Evolutionary conservation across 2,888 invertebrate genomes (phyloP).

Genomic region (Drosophila fungiperda): DNA sequence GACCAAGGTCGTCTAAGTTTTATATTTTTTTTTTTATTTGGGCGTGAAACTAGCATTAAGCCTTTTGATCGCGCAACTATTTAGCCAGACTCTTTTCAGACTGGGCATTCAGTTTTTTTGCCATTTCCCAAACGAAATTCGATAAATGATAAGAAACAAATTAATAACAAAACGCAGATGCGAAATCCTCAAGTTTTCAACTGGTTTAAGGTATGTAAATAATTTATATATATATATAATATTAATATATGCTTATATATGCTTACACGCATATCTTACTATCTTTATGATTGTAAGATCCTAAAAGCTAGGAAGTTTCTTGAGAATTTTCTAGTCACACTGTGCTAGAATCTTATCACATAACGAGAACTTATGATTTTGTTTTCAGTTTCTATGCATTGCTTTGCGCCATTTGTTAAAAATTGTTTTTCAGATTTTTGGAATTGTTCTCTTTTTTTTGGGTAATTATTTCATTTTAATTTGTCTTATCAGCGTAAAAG

Average conservation of each 20-base stretch:
- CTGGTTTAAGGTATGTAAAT: neutral
- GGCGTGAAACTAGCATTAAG: neutral
- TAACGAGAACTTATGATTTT: slow-evolving; percentile 7
- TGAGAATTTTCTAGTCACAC: slow-evolving; percentile 46
- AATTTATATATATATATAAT: no score
- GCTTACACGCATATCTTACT: slow-evolving; percentile 27
- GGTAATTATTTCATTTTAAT: neutral
- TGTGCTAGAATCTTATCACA: slow-evolving; percentile 50
- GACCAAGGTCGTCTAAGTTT: slow-evolving; percentile 9
- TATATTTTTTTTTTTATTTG: neutral
- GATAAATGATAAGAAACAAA: neutral
- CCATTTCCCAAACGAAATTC: neutral
- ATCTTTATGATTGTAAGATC: slow-evolving; percentile 57
- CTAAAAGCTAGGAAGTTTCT: slow-evolving; percentile 44
- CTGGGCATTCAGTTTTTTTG: neutral
- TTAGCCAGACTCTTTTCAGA: neutral
- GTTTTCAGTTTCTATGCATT: slow-evolving; percentile 28
- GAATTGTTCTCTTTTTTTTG: slow-evolving; percentile 3
- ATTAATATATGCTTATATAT: neutral
- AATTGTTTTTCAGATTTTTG: slow-evolving; percentile 18
- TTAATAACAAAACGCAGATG: neutral
- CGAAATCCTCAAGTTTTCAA: neutral
- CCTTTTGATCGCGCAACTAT: neutral
- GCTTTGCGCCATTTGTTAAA: slow-evolving; percentile 31
- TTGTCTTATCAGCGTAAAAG: slow-evolving; percentile 59